Evolutionary conservation across 2,888 invertebrate genomes (phyloP), one percentile per base, ranked within the genome.

Genomic region (Acleris sparsana): DNA sequence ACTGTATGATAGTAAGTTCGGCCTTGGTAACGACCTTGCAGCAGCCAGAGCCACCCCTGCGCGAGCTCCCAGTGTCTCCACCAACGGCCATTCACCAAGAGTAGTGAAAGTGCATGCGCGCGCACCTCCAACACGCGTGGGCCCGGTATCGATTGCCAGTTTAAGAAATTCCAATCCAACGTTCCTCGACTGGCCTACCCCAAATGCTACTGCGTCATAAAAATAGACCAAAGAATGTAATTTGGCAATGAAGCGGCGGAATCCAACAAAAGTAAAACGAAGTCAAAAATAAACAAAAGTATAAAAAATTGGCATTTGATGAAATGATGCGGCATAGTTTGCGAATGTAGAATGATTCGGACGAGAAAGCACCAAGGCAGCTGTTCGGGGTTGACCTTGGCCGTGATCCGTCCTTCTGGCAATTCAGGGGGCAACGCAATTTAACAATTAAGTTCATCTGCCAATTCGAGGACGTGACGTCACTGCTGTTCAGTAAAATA

Each of bases 1-100:
- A 72, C 71, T 69, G 70, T 79, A 80, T 79, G 77, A 80, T 88
- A 86, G 89, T 89, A 87, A 84, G 81, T 76, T 75, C 86, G 86
- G 87, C 87, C 89, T 88, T 86, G 87, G 74, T 70, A 77, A 79
- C 85, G 88, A 88, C 90, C 89, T 91, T 89, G 88, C 78, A 58
- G 68, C 77, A 82, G 80, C 84, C 83, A 80, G 85, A 82, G 80
- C 84, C 83, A 80, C 85, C 86, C 84, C 77, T 71, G 69, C 71
- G 72, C 62, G 71, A 81, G 75, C 82, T 71, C 82, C 80, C 80
- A 80, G 79, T 79, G 83, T 82, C 84, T 84, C 82, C 80, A 78
- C 77, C 80, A 76, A 75, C 73, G 83, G 84, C 89, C 92, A 93
- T 92, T 93, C 92, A 92, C 87, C 73, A 87, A 76, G 73, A 85